Evolutionary conservation across 2,888 invertebrate genomes (phyloP), one percentile per base, ranked within the genome.

Genomic region (Mesorhabditis spiculigera): DNA sequence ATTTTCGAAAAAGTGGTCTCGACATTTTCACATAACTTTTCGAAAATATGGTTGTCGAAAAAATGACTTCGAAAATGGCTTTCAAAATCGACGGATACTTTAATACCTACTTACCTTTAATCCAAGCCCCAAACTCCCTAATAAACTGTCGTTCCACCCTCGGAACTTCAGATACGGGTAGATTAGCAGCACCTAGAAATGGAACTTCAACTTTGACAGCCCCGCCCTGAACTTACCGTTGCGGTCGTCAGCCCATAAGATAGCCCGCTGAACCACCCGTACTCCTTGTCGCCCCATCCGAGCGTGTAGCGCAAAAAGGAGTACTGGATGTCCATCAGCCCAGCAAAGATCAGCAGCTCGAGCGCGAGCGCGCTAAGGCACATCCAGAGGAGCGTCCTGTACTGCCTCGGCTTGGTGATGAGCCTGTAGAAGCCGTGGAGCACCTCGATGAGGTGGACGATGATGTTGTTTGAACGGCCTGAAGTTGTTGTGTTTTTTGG

Each of bases 201-300:
- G 1, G 28, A 28, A 3, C 28, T 28, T 28, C 28, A 28, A 28
- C 28, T 28, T 28, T 28, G 28, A 28, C 28, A 28, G 28, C 28
- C 28, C 1, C 28, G n/a, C n/a, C 58, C n/a, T 50, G 58, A 13
- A 50, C 71, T 68, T 6, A 81, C 80, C 13, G 78, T 69, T n/a
- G 78, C 69, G 28, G 81, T 82, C 43, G 75, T 76, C 42, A 82
- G 68, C 5, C 77, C 84, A 63, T 75, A 81, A 8, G 78, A 77
- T 4, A 82, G 68, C 2, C 84, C 84, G 44, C 75, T 79, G 68
- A 82, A 84, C 81, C 79, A 81, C 45, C 84, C 84, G 67, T 81
- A 84, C 66, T 82, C 75, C 73, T 78, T 79, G 71, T 84, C 84
- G 45, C 76, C 77, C 84, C 84, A 84, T 16, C 73, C 70, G 58